Evolutionary conservation across 2,113 vertebrate genomes (phyloP), one percentile per base, ranked within the genome.

Genomic region (Odontophorus gujanensis): DNA sequence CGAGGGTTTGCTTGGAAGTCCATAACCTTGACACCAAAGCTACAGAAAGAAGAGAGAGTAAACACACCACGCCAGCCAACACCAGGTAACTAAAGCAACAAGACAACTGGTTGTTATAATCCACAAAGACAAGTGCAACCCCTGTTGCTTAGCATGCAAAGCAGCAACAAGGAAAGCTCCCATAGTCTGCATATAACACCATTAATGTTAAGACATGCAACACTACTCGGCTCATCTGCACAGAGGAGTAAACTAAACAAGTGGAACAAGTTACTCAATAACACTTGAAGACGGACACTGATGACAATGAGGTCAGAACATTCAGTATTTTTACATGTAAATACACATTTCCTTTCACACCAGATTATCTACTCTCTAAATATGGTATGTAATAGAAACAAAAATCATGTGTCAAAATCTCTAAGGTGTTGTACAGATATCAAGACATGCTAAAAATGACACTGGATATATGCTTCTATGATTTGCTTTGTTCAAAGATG

Each of bases 11-110:
- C 95, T 67, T 97, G 97, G 98, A 99, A 98, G 95, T 99, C 99
- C 98, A 97, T 95, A 97, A 98, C 97, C 98, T 99, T 99, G 98
- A 98, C 98, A 98, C 98, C 97, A 97, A 98, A 98, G 98, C 99
- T 99, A 98, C 97, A 98, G 97, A 96, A 94, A 98, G 97, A 98
- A 97, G 97, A 98, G 85, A 98, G 75, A 98, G 96, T 97, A 95
- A 98, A 96, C 97, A 98, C 97, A 93, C 95, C 97, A 90, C 43
- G 36, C 95, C 34, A 67, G 96, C 95, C 14, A 9, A 69, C 91
- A 32, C 87, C 80, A 6, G 92, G 75, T 26, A 78, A 81, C 87
- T 62, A 95, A 93, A 81, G 95, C 95, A 92, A 53, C 88, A 28
- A 30, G 79, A 81, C 74, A 40, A 62, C 1, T 0, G n/a, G 4